Evolutionary conservation across 2,797 vertebrate genomes (phyloP).

Genomic region (Muraenolepis orangiensis): DNA sequence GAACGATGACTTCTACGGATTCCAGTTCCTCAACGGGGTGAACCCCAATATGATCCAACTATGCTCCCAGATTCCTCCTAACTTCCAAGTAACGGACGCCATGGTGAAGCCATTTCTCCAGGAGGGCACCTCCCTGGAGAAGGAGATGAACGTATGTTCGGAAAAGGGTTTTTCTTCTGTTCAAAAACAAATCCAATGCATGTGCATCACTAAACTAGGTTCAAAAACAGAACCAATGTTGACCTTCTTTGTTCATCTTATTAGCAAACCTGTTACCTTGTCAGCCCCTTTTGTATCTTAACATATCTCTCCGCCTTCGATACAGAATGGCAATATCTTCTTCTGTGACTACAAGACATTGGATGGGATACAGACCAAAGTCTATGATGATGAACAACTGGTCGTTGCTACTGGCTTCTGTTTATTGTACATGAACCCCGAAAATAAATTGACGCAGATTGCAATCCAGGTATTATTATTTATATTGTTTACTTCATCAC

Average conservation of each 20-base stretch:
- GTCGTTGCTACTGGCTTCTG: constrained; percentile 41
- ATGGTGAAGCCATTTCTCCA: constrained; percentile 58
- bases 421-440: constrained; percentile 48
- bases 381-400: constrained; percentile 26
- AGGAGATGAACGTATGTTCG: constrained; percentile 59
- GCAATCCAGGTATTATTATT: constrained; percentile 52
- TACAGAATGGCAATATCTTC: constrained; percentile 61
- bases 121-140: constrained; percentile 42
- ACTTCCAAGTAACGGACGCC: constrained; percentile 59
- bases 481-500: neutral
- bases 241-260: neutral
- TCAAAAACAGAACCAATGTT: neutral
- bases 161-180: too few species aligned
- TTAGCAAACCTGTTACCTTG: neutral
- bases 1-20: constrained; percentile 65
- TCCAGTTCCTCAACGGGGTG: constrained; percentile 58
- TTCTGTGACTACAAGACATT: constrained; percentile 48
- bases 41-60: constrained; percentile 57
- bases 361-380: constrained; percentile 35
- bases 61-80: constrained; percentile 55
- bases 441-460: constrained; percentile 53
- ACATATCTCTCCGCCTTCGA: neutral
- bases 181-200: too few species aligned
- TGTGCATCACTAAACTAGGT: too few species aligned
- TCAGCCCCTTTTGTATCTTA: neutral